Conservation (phyloP, 1,140 invertebrate genomes). For the Macrosteles quadrilineatus region DNA sequence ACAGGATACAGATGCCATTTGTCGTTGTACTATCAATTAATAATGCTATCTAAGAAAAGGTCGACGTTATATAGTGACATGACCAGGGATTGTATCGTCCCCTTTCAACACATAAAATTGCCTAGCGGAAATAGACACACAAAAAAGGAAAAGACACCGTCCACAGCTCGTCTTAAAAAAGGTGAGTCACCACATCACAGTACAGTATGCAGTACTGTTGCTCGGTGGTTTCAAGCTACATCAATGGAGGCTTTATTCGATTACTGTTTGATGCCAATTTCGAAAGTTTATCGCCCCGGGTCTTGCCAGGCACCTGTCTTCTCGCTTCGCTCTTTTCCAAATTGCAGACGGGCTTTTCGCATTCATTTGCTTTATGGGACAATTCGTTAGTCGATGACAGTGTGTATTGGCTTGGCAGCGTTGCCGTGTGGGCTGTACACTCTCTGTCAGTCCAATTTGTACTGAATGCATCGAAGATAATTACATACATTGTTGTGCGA, state of each 20-base stretch:
- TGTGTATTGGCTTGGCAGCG: neutral
- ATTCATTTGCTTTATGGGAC: neutral
- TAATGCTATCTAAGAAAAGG: too few species aligned
- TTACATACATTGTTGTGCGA: too few species aligned
- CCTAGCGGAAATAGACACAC: too few species aligned
- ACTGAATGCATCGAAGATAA: neutral
- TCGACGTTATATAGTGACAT: too few species aligned
- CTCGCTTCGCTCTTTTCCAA: neutral
- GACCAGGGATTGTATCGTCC: too few species aligned
- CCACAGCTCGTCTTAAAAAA: too few species aligned
- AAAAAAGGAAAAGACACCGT: too few species aligned
- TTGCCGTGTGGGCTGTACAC: neutral
- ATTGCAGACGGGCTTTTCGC: neutral
- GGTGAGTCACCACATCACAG: too few species aligned
- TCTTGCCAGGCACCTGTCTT: conserved; percentile 18
- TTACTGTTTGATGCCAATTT: conserved; percentile 5
- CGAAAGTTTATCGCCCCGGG: neutral
- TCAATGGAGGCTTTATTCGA: conserved; percentile 5
- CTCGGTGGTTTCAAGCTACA: neutral
- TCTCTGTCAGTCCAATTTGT: neutral
- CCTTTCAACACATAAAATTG: too few species aligned
- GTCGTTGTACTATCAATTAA: too few species aligned
- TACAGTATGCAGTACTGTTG: too few species aligned
- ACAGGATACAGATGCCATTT: too few species aligned
- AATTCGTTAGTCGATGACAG: conserved; percentile 3